These are phyloP conservation scores for Sinosuthora webbiana DNA, from an alignment of 2,113 vertebrate species.

Conservation along the genomic window DNA sequence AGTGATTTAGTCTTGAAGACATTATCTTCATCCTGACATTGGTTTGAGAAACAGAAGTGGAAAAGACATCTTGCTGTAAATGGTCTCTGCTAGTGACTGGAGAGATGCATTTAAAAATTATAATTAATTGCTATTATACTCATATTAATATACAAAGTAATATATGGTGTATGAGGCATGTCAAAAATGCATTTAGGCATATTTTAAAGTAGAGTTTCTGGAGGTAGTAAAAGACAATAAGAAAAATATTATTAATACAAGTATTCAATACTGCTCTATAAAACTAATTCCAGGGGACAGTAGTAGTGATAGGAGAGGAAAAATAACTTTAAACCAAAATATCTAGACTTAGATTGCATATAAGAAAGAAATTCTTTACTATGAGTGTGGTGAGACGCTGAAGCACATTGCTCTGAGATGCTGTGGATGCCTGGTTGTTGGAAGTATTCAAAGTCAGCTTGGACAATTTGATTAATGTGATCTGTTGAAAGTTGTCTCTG, in stretches of 20 bases:
- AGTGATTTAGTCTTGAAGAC: not conserved
- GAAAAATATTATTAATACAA: not conserved
- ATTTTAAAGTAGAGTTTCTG: not conserved
- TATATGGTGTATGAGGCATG: not conserved
- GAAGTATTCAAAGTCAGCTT: not conserved
- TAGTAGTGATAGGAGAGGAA: not conserved
- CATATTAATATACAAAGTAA: not conserved
- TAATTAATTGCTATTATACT: not conserved
- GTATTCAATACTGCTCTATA: not conserved
- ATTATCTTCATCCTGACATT: not conserved
- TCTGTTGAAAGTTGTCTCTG: not conserved
- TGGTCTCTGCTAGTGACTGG: not conserved
- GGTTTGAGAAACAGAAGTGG: not conserved
- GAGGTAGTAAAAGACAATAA: not conserved
- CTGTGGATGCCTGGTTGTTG: accelerated
- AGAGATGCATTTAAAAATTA: not conserved
- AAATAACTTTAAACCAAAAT: not conserved
- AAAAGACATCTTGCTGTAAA: not conserved
- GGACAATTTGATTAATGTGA: not conserved
- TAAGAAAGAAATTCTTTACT: not conserved
- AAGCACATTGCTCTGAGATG: not conserved
- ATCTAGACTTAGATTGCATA: not conserved
- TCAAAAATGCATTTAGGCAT: not conserved
- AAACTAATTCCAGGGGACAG: not conserved
- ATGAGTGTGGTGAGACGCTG: not conserved